These are phyloP conservation scores for Cheumatopsyche charites DNA, from an alignment of 1,140 invertebrate species.

Conservation along the genomic window DNA sequence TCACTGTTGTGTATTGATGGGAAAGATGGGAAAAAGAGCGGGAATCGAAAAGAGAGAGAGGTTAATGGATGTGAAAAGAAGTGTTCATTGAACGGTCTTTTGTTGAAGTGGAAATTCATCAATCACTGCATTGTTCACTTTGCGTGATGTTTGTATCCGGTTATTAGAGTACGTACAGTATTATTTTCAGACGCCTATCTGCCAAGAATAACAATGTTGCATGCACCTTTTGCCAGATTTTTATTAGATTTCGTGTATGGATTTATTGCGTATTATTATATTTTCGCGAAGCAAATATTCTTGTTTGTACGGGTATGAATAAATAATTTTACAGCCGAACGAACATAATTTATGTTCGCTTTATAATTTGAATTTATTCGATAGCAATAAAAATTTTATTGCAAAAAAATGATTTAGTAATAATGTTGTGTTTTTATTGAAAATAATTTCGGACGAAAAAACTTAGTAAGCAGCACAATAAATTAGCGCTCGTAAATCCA, in stretches of 20 bases:
- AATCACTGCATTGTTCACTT: slow-evolving; percentile 39
- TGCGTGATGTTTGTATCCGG: slow-evolving; percentile 38
- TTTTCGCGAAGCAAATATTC: no score
- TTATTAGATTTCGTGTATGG: no score
- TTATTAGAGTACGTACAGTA: slow-evolving; percentile 24
- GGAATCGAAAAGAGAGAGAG: neutral
- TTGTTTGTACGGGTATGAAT: no score
- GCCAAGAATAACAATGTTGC: neutral
- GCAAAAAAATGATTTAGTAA: no score
- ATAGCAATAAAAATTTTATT: no score
- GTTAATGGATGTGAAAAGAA: slow-evolving; percentile 45
- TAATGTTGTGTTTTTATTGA: no score
- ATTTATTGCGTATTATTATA: no score
- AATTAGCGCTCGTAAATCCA: slow-evolving; percentile 6
- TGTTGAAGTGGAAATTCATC: slow-evolving; percentile 46
- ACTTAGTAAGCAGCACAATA: neutral
- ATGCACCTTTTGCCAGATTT: slow-evolving; percentile 5
- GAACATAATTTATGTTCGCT: no score
- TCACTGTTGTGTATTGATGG: neutral
- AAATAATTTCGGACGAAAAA: no score
- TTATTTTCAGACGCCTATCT: neutral
- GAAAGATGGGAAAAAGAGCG: neutral
- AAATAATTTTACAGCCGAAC: no score
- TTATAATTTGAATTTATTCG: no score
- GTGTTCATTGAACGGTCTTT: slow-evolving; percentile 40